A percentile compares a stretch with the other conserved stretches of the same genome.
Conservation (phyloP, 2,113 vertebrate species). For the Boulengeromyrus knoepffleri region DNA sequence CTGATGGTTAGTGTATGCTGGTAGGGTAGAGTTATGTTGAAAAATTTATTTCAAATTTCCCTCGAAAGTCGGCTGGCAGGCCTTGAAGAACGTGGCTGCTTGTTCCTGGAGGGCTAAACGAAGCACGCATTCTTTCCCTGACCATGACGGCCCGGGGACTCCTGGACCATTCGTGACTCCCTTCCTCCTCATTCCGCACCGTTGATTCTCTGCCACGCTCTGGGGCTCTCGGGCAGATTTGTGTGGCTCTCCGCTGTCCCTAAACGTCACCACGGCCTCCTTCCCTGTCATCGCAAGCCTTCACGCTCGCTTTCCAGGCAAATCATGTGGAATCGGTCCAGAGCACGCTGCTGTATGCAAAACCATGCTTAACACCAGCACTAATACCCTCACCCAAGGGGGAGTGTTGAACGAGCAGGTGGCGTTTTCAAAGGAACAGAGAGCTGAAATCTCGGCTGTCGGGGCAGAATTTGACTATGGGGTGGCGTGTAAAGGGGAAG, state of each 20-base stretch:
- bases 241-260: not conserved
- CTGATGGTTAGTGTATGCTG: not conserved
- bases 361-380: constrained; percentile 49
- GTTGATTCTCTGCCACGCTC: not conserved
- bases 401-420: constrained; percentile 44
- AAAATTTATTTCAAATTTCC: not conserved
- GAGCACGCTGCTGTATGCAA: constrained; percentile 40
- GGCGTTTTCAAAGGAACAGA: constrained; percentile 51
- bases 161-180: not conserved
- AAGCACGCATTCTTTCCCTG: not conserved
- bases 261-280: not conserved
- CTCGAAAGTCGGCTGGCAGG: not conserved
- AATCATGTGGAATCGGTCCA: constrained; percentile 22
- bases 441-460: constrained; percentile 38
- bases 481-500: constrained; percentile 29
- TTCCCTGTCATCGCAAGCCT: constrained; percentile 5
- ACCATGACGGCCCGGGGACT: not conserved
- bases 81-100: not conserved
- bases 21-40: not conserved
- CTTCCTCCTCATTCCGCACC: not conserved
- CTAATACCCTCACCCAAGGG: constrained; percentile 40
- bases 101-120: not conserved
- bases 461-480: constrained; percentile 50
- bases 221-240: not conserved
- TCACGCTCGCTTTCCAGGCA: constrained; percentile 36